phyloP scores from a whole-genome alignment of 2,113 vertebrate genomes.

The Gasterosteus aculeatus region DNA sequence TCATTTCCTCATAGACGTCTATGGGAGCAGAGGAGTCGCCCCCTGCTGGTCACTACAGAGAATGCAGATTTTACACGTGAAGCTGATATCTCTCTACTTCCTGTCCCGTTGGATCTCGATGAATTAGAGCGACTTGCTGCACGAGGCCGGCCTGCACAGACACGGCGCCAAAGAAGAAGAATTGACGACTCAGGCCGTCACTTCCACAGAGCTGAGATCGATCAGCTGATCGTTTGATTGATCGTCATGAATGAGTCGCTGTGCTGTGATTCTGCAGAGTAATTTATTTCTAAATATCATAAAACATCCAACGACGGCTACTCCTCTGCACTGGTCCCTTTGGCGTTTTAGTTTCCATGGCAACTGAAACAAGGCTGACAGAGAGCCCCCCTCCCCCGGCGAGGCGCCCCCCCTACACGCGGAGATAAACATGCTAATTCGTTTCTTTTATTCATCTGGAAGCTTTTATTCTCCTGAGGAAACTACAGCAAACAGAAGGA shows the following conservation, averaged over 20 bases:
- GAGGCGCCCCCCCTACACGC: neutral
- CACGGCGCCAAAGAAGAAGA: too few relatives aligned
- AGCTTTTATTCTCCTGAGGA: neutral
- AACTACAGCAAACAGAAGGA: neutral
- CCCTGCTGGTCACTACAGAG: neutral
- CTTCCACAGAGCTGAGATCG: too few relatives aligned
- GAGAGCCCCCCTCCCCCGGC: neutral
- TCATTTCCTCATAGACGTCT: too few relatives aligned
- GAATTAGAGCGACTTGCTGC: too few relatives aligned
- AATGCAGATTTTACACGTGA: neutral
- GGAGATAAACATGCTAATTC: conserved; percentile 32
- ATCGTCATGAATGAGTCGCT: too few relatives aligned
- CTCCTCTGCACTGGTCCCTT: conserved; percentile 18
- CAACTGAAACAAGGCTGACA: conserved; percentile 16
- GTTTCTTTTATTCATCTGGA: neutral
- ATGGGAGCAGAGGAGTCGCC: neutral
- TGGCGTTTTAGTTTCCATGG: conserved; percentile 69
- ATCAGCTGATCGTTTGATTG: too few relatives aligned
- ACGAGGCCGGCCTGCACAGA: too few relatives aligned
- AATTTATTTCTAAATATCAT: too few relatives aligned
- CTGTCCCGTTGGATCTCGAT: too few relatives aligned
- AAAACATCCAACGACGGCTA: neutral
- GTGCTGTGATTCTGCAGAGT: neutral
- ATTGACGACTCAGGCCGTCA: too few relatives aligned
- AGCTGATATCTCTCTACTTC: too few relatives aligned